Percentiles rank a stretch among this genome's conserved stretches.
Evolutionary conservation across 1,140 invertebrate genomes (phyloP).

Genomic region (Calosoma granatense): DNA sequence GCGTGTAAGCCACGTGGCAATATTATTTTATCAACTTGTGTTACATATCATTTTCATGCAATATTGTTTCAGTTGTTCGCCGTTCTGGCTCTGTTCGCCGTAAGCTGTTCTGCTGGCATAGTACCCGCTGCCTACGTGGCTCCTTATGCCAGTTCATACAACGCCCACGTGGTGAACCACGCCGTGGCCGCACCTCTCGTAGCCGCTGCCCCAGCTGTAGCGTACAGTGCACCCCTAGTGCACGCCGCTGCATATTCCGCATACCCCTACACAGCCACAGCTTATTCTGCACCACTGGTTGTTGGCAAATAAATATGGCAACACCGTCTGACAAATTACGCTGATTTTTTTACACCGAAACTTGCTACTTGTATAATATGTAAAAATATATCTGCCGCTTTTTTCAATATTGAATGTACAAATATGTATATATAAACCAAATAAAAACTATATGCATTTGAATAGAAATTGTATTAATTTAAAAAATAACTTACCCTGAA

Average conservation of each 20-base stretch:
- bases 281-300: constrained; percentile 18
- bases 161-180: constrained; percentile 50
- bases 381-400: no score
- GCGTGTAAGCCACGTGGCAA: not conserved
- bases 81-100: constrained; percentile 32
- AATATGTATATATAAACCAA: no score
- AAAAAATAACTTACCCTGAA: no score
- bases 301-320: constrained; percentile 9
- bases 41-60: no score
- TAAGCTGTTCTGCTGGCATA: constrained; percentile 29
- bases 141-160: constrained; percentile 50
- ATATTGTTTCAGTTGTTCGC: constrained; percentile 42
- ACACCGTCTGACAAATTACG: no score
- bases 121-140: constrained; percentile 41
- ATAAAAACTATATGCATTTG: no score
- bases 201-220: constrained; percentile 26
- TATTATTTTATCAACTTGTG: constrained; percentile 13
- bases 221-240: constrained; percentile 19
- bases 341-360: no score
- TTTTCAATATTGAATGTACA: no score
- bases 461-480: no score
- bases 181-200: constrained; percentile 44
- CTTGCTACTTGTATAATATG: no score
- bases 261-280: constrained; percentile 11
- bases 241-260: constrained; percentile 18